Evolutionary conservation across 2,797 vertebrate species (phyloP).

Genomic region (Pogoniulus pusillus): DNA sequence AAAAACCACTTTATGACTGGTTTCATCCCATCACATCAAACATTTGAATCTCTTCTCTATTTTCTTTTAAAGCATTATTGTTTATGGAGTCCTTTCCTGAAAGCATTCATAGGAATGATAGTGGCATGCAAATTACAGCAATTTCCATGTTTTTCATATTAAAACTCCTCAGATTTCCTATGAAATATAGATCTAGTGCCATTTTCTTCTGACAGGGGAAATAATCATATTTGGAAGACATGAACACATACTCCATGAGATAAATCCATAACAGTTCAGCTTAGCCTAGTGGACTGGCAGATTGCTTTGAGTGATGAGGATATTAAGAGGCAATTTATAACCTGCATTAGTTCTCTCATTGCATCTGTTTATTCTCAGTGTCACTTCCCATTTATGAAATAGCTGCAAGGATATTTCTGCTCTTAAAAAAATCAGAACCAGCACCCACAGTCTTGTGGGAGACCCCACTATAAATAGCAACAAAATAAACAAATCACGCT

Average conservation of each 20-base stretch:
- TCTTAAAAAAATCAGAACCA: slow-evolving; percentile 34
- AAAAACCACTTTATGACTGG: not conserved
- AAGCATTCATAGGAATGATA: not conserved
- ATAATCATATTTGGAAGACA: not conserved
- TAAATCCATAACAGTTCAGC: not conserved
- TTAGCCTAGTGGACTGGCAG: not conserved
- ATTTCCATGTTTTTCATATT: not conserved
- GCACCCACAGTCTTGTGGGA: slow-evolving; percentile 8
- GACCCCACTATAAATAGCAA: slow-evolving; percentile 19
- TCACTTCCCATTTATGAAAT: slow-evolving; percentile 26
- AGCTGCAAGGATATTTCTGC: slow-evolving; percentile 28
- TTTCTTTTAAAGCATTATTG: not conserved
- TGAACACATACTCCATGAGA: not conserved
- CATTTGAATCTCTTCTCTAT: not conserved
- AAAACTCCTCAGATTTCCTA: not conserved
- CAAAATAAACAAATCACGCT: not conserved
- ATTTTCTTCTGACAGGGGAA: not conserved
- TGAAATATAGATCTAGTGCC: not conserved
- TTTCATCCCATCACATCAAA: not conserved
- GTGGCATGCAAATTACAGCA: not conserved
- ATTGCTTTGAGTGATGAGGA: slow-evolving; percentile 7
- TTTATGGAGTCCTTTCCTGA: not conserved
- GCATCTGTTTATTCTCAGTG: slow-evolving; percentile 18
- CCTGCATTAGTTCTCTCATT: not conserved
- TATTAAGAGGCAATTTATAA: slow-evolving; percentile 2